phyloP scores from a whole-genome alignment of 2,888 invertebrate species.

The Crematogaster levior region DNA sequence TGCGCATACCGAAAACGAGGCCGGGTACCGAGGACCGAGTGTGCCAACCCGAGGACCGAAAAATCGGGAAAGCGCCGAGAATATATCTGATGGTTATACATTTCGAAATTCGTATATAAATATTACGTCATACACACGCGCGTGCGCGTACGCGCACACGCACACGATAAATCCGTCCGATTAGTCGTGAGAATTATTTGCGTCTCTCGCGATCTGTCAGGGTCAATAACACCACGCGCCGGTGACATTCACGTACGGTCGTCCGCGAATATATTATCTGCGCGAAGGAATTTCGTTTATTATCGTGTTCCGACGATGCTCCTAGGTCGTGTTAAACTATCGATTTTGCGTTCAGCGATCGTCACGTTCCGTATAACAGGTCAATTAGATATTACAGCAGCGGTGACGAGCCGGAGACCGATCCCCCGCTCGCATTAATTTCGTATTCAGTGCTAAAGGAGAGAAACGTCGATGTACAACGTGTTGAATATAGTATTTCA shows the following conservation, averaged over 20 bases:
- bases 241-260: constrained; percentile 9
- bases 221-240: not conserved
- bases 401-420: not conserved
- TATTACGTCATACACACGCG: not conserved
- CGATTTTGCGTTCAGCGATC: not conserved
- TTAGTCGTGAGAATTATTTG: not conserved
- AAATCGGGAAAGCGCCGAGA: not conserved
- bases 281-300: constrained; percentile 13
- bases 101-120: not conserved
- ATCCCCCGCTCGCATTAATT: not conserved
- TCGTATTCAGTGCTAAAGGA: not conserved
- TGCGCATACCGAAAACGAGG: constrained; percentile 67
- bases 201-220: not conserved
- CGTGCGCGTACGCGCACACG: too few species aligned
- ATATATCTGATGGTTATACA: not conserved
- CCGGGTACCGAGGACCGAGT: constrained; percentile 44
- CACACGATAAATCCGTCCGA: not conserved
- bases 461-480: not conserved
- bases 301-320: not conserved
- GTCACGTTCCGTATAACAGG: not conserved
- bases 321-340: not conserved
- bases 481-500: constrained; percentile 6
- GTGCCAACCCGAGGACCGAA: constrained; percentile 26
- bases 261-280: constrained; percentile 16
- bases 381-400: not conserved